Evolutionary conservation across 2,888 invertebrate genomes (phyloP).

Genomic region (Sphaerophoria rueppellii): DNA sequence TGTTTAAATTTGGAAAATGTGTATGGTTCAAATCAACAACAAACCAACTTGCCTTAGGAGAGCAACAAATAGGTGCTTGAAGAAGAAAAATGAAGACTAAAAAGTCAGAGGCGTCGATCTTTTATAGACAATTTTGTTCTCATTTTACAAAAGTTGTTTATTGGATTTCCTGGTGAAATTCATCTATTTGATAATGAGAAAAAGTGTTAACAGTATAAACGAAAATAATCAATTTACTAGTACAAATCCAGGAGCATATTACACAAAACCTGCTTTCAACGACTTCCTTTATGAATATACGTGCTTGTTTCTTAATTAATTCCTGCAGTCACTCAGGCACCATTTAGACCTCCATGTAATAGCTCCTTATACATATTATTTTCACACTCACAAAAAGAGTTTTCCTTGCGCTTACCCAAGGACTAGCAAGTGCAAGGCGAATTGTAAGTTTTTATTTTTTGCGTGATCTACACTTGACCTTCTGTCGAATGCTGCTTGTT

Average conservation of each 20-base stretch:
- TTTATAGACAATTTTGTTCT: too few relatives aligned
- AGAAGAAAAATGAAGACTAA: too few relatives aligned
- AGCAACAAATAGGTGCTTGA: too few relatives aligned
- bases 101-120: too few relatives aligned
- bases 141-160: too few relatives aligned
- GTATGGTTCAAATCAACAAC: too few relatives aligned
- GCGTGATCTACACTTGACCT: constrained; percentile 70
- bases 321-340: constrained; percentile 27
- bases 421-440: constrained; percentile 16
- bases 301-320: constrained; percentile 67
- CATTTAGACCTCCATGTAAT: background rate
- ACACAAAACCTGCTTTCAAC: constrained; percentile 43
- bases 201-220: constrained; percentile 15
- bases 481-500: constrained; percentile 26
- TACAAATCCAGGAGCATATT: constrained; percentile 60
- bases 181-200: background rate
- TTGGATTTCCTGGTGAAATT: constrained; percentile 16
- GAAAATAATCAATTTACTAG: constrained; percentile 60
- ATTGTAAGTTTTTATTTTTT: constrained; percentile 42
- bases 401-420: background rate
- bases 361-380: background rate
- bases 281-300: constrained; percentile 7
- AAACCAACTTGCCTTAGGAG: too few relatives aligned
- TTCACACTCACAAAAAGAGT: background rate
- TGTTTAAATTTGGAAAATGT: too few relatives aligned